These are phyloP conservation scores for Parnassius mnemosyne DNA, from an alignment of 2,888 invertebrate species.

Conservation along the genomic window DNA sequence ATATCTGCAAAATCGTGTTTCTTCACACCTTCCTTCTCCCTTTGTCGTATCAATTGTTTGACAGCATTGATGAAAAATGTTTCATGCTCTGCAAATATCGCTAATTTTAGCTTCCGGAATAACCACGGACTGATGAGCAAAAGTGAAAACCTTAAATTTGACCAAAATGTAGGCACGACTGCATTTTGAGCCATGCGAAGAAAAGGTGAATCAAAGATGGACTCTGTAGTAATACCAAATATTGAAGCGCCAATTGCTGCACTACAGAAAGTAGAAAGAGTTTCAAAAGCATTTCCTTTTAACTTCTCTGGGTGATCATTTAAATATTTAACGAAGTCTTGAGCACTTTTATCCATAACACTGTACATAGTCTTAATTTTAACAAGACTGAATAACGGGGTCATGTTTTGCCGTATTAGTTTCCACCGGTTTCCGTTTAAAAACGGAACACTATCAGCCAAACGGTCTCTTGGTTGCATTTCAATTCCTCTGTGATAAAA, in stretches of 20 bases:
- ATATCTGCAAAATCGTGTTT: too few relatives aligned
- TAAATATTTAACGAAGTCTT: too few relatives aligned
- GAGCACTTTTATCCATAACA: not conserved
- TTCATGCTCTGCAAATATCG: too few relatives aligned
- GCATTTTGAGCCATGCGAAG: not conserved
- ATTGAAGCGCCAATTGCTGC: too few relatives aligned
- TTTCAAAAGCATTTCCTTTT: too few relatives aligned
- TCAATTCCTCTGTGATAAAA: slow-evolving; percentile 1
- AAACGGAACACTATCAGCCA: not conserved
- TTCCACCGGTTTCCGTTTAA: not conserved
- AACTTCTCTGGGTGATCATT: too few relatives aligned
- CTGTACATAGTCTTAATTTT: not conserved
- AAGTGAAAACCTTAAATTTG: not conserved
- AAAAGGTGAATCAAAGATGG: not conserved
- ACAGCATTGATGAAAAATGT: too few relatives aligned
- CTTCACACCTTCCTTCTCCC: too few relatives aligned
- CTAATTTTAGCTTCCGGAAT: not conserved
- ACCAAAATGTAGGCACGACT: not conserved
- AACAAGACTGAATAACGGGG: not conserved
- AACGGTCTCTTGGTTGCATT: too few relatives aligned
- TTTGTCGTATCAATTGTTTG: too few relatives aligned
- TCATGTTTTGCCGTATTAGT: not conserved
- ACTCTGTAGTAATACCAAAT: not conserved
- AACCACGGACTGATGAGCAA: not conserved
- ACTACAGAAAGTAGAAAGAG: too few relatives aligned